Evolutionary conservation across 2,888 invertebrate genomes (phyloP), one percentile per base, ranked within the genome.

Genomic region (Phyllotreta striolata): DNA sequence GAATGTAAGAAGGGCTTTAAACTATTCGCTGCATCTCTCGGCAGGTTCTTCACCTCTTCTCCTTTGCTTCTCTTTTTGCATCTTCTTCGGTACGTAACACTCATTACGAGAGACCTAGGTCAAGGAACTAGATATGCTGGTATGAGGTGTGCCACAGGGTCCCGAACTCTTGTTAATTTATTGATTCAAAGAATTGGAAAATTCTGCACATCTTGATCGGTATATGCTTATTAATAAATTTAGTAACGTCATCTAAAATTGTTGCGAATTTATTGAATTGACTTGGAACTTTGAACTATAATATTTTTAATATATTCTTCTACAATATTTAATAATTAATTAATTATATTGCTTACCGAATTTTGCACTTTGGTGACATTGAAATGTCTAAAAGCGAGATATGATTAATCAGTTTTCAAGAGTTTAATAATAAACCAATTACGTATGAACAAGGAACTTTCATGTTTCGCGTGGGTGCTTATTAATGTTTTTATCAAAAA

Each of bases 11-110:
- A 14, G 34, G 38, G 8, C 49, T 49, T 40, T 12, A 14, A 6
- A 40, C 35, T 38, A 47, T 14, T 49, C 12, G 49, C 8, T 24
- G 49, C 51, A 59, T 49, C 51, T 52, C 51, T 52, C 59, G 59
- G 74, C 75, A 75, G 75, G 75, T 75, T 75, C 75, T 75, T 75
- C 74, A 75, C 75, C 75, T 75, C 74, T 51, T 43, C 59, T 52
- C 52, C 43, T 59, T 43, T 43, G 37, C 52, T 52, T 59, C 43
- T 59, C 59, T 59, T 59, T 59, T 59, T 59, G 59, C 52, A 52
- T 52, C 52, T 52, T 59, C 59, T 56, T 56, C 46, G 52, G 59
- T 59, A 59, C 59, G 52, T 52, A 59, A 59, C 59, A 59, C 12
- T 59, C 37, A 59, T 59, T 59, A 59, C 51, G 13, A 52, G 49